Base-by-base conservation (phyloP, 2,888 invertebrate genomes). In the Temnothorax rugatulus region DNA sequence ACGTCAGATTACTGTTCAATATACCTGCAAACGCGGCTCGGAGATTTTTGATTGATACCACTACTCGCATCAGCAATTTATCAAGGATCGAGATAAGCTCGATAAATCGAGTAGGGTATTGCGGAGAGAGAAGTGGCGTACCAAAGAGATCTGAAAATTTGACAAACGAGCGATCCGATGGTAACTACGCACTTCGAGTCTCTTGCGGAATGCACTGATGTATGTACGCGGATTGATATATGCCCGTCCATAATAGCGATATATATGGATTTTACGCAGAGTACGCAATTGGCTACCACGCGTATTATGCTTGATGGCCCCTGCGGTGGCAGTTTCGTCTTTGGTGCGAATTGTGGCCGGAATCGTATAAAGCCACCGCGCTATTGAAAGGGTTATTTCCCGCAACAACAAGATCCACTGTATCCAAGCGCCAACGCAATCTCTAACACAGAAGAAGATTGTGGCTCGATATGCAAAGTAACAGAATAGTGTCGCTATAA, bases 341-440 rank as follows among this genome's bases (percentile, higher is more conserved):
- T 85, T 83, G 81, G 85, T 77, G 89, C 61, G 81, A 88, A 89
- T 89, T 82, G 71, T 71, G 68, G 68, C 61, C 81, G 50, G 61
- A 52, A 50, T 29, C 68, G 82, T 85, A 89, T 85, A 86, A 89
- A 89, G 84, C 75, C 73, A 61, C 59, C 50, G 64, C 47, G 38
- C 71, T 61, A 84, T 79, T 34, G 71, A 88, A 81, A 81, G 69
- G 47, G 59, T 41, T 64, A 82, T 54, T 59, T 38, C 34, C 47
- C 1, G 34, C 21, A 57, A 64, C 71, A 41, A 74, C 44, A 44
- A 13, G 4, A 47, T 73, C 5, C 34, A 64, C 3, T 41, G 11
- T 38, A 21, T 52, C 61, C 82, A 61, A 41, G 29, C 18, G 18
- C 11, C 34, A n/a, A n/a, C 5, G 44, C 13, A 7, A 68, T 50